These are phyloP conservation scores for Aptenodytes patagonicus DNA, from an alignment of 2,113 vertebrate genomes.

Conservation along the genomic window DNA sequence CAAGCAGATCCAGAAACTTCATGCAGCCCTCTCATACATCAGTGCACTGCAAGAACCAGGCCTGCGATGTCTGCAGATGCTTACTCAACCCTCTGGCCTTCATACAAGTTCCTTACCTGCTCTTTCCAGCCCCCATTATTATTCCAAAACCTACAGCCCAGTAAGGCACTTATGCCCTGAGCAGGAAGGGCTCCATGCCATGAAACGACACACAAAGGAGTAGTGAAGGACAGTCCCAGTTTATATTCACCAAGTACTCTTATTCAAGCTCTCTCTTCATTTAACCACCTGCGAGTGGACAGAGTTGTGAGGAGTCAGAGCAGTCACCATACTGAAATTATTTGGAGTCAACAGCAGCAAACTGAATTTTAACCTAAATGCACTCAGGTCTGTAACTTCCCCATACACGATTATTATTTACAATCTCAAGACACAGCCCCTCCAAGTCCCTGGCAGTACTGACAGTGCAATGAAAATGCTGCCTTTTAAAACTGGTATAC, in stretches of 20 bases:
- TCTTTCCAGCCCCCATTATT: not conserved
- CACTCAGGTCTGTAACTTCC: not conserved
- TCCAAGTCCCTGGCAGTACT: not conserved
- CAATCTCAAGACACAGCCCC: not conserved
- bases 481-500: not conserved
- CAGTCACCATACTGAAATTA: not conserved
- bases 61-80: rapidly evolving
- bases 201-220: not conserved
- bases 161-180: not conserved
- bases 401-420: not conserved
- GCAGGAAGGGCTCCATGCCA: not conserved
- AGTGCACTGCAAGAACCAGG: not conserved
- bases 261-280: not conserved
- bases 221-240: not conserved
- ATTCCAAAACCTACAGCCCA: not conserved
- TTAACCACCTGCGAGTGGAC: not conserved
- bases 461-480: not conserved
- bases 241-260: not conserved
- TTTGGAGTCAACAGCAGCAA: not conserved
- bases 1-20: not conserved
- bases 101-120: not conserved
- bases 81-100: not conserved
- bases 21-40: not conserved
- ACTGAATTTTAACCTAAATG: not conserved
- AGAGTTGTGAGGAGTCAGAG: not conserved